phyloP scores from a whole-genome alignment of 2,113 vertebrate species.

The Colaptes auratus region DNA sequence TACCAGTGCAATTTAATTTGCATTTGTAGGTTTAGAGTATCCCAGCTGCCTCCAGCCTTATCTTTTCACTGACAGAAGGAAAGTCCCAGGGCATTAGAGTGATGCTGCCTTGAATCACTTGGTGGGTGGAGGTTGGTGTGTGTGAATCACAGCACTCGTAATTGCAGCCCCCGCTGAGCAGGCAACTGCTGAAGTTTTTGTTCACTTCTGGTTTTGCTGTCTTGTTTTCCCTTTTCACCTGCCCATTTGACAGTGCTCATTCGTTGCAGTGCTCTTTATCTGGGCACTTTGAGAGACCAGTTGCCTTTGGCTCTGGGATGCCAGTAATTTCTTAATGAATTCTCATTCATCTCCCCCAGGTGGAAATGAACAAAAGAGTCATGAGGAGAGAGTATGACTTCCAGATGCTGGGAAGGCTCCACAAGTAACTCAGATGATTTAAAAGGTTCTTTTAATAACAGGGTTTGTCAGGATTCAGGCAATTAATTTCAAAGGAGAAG shows the following conservation, averaged over 20 bases:
- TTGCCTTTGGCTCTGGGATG: background rate
- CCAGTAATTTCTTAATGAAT: background rate
- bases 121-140: background rate
- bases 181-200: background rate
- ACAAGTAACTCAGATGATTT: conserved; percentile 15
- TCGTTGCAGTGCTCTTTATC: background rate
- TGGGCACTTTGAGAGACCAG: background rate
- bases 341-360: background rate
- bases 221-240: background rate
- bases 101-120: conserved; percentile 5
- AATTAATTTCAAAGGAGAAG: conserved; percentile 34
- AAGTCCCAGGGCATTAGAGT: background rate
- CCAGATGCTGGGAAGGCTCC: background rate
- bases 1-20: background rate
- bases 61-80: background rate
- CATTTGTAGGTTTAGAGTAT: background rate
- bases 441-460: conserved; percentile 37
- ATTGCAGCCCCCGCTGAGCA: background rate
- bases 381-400: background rate
- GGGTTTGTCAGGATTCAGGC: conserved; percentile 17
- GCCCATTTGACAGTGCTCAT: background rate
- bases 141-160: background rate
- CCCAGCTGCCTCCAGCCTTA: background rate
- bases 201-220: background rate
- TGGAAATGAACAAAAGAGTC: background rate